Conservation (phyloP, 2,888 invertebrate genomes). For the Philereme transversata region DNA sequence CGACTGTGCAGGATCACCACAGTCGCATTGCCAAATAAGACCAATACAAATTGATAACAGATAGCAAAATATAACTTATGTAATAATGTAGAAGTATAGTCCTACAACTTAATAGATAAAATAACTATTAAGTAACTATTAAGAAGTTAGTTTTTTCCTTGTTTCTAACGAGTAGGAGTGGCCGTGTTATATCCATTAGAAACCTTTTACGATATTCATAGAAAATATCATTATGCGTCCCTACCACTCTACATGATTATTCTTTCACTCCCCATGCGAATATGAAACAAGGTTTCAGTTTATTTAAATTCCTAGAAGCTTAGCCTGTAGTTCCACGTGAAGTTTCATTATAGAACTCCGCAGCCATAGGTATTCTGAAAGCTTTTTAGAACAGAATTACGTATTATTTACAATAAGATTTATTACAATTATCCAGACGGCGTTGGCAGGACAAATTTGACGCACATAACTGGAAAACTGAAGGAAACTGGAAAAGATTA, state of each 20-base stretch:
- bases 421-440: too few relatives aligned
- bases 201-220: constrained; percentile 31
- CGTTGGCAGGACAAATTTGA: too few relatives aligned
- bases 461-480: too few relatives aligned
- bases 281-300: constrained; percentile 11
- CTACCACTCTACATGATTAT: constrained; percentile 38
- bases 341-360: not conserved
- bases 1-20: too few relatives aligned
- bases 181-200: constrained; percentile 46
- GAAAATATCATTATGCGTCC: constrained; percentile 32
- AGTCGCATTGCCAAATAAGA: too few relatives aligned
- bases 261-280: constrained; percentile 14
- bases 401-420: too few relatives aligned
- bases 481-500: too few relatives aligned
- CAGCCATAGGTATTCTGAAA: not conserved
- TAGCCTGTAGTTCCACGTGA: not conserved
- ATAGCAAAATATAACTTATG: too few relatives aligned
- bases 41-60: too few relatives aligned
- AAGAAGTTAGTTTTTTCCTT: constrained; percentile 5
- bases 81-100: too few relatives aligned
- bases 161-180: constrained; percentile 43
- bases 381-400: too few relatives aligned
- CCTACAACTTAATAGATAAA: too few relatives aligned
- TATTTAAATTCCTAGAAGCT: not conserved
- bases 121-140: not conserved